phyloP scores from a whole-genome alignment of 1,140 invertebrate genomes.

The Aphelinus atriplicis region DNA sequence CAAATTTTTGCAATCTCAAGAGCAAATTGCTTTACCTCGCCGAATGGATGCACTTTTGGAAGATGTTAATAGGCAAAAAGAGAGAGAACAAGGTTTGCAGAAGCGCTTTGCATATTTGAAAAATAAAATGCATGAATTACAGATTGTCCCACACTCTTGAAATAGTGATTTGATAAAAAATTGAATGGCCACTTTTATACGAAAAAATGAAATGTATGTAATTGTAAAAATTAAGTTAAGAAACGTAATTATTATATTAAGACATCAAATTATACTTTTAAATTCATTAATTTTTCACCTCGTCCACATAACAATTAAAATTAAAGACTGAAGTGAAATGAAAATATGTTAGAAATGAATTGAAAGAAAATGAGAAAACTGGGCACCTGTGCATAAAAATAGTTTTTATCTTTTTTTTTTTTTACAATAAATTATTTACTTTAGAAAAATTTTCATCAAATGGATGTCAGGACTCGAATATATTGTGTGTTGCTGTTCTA shows the following conservation, averaged over 20 bases:
- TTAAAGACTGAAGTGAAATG: no score
- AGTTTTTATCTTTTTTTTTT: no score
- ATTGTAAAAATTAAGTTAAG: no score
- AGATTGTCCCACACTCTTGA: not conserved
- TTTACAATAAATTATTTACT: slow-evolving; percentile 15
- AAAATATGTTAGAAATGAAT: no score
- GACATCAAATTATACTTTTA: no score
- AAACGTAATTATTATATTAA: no score
- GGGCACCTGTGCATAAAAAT: no score
- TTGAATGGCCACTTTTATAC: slow-evolving; percentile 8
- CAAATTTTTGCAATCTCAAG: slow-evolving; percentile 88
- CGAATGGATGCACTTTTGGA: slow-evolving; percentile 89
- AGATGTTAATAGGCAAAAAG: slow-evolving; percentile 91
- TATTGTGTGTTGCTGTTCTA: slow-evolving; percentile 66
- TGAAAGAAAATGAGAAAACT: no score
- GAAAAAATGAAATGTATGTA: not conserved
- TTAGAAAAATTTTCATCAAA: slow-evolving; percentile 60
- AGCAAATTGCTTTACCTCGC: slow-evolving; percentile 89
- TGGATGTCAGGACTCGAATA: slow-evolving; percentile 70
- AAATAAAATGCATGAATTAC: slow-evolving; percentile 66
- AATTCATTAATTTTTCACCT: no score
- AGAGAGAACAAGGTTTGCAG: slow-evolving; percentile 90
- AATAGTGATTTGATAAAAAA: not conserved
- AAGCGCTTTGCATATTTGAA: slow-evolving; percentile 79
- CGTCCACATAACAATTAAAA: no score